Evolutionary conservation across 2,797 vertebrate species (phyloP).

Genomic region (Anisognathus igniventris): DNA sequence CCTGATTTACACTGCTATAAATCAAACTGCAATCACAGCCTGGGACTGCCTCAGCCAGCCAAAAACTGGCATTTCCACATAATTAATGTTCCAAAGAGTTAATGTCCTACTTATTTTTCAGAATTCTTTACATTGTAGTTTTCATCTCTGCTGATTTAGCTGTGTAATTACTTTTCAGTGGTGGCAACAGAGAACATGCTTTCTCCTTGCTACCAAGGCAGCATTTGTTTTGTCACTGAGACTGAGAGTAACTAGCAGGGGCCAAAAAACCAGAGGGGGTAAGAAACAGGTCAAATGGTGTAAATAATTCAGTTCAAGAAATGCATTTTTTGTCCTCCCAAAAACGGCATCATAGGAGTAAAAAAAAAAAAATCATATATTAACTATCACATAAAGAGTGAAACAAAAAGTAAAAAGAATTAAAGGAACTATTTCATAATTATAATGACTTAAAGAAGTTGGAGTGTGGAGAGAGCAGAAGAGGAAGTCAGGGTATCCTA

Average conservation of each 20-base stretch:
- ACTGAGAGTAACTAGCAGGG: background rate
- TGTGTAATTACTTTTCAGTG: conserved; percentile 54
- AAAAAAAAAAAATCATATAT: background rate
- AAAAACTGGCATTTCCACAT: background rate
- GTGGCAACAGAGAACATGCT: background rate
- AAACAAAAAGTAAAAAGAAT: background rate
- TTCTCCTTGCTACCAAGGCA: conserved; percentile 23
- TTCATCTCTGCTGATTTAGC: conserved; percentile 26
- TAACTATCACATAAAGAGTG: background rate
- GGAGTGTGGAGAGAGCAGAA: background rate
- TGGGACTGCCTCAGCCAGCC: background rate
- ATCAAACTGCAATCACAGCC: background rate
- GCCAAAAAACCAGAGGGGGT: background rate
- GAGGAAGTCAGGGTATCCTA: background rate
- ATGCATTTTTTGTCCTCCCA: background rate
- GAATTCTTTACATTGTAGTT: conserved; percentile 27
- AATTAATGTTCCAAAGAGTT: conserved; percentile 5
- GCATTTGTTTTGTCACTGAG: conserved; percentile 39
- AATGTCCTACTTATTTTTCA: background rate
- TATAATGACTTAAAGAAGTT: background rate
- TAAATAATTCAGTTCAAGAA: background rate
- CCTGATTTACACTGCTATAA: background rate
- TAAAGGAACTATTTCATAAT: background rate
- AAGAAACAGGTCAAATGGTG: background rate
- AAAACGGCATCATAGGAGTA: background rate